Conservation (phyloP, 2,888 invertebrate species). For the Carpatolechia fugitivella region DNA sequence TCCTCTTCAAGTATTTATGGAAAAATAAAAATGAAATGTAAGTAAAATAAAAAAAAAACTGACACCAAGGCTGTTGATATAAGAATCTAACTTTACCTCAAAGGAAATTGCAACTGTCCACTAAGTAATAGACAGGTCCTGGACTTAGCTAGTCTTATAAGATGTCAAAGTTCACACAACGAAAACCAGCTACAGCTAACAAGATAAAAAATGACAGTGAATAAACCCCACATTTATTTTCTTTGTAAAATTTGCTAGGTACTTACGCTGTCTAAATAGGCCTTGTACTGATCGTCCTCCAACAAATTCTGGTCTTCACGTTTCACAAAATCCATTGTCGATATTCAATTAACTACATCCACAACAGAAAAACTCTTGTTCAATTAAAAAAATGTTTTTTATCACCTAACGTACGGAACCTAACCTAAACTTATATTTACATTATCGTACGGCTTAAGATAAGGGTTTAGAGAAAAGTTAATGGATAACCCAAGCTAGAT, state of each 20-base stretch:
- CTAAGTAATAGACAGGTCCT: no score
- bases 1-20: no score
- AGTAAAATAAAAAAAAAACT: no score
- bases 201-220: background rate
- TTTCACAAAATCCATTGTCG: slow-evolving; percentile 68
- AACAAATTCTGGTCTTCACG: slow-evolving; percentile 59
- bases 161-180: slow-evolving; percentile 18
- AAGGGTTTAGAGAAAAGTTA: background rate
- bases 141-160: background rate
- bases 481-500: background rate
- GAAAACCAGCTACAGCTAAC: background rate
- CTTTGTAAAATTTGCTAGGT: slow-evolving; percentile 8
- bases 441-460: slow-evolving; percentile 9
- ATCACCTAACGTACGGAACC: slow-evolving; percentile 40
- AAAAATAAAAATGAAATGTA: no score
- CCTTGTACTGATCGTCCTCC: slow-evolving; percentile 64
- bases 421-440: slow-evolving; percentile 48
- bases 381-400: slow-evolving; percentile 25
- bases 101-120: no score
- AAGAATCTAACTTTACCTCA: no score
- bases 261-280: slow-evolving; percentile 66
- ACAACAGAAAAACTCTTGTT: slow-evolving; percentile 20
- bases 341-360: slow-evolving; percentile 19
- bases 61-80: no score
- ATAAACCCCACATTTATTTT: slow-evolving; percentile 9